Evolutionary conservation across 1,140 invertebrate species (phyloP), one percentile per base, ranked within the genome.

Genomic region (Zaprionus africanus): DNA sequence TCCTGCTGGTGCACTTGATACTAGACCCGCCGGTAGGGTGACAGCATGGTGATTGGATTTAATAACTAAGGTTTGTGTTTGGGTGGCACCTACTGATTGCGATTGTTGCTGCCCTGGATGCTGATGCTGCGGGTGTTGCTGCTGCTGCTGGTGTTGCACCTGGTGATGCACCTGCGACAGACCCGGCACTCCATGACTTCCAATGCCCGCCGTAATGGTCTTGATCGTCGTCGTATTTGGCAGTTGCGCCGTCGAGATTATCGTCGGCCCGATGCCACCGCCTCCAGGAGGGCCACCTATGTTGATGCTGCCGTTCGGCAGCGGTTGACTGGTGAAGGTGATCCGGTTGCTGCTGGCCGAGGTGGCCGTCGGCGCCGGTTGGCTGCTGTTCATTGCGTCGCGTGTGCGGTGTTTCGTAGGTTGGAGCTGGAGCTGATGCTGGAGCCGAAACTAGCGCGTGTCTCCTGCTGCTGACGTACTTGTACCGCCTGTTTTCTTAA

Each of bases 221-320:
- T 94, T 94, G 31, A 94, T 93, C 65, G 93, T 93, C 46, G 93
- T 93, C 43, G 93, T 92, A 43, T 92, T 91, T 31, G 91, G 91
- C 67, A 92, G 56, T 71, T 92, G 90, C 12, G 91, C 79, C 53
- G 91, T 91, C 22, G 91, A 92, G 53, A 92, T 91, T 46, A 91
- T 86, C 46, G 81, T 87, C 15, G 78, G 77, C n/a, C 79, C 79
- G 19, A 67, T 41, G 90, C 79, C 56, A 82, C 53, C 38, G 7
- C 82, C 93, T 46, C 63, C 77, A 57, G 67, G 78, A 4, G 54
- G 34, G 12, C 67, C 81, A 24, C 76, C 74, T 93, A 93, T 79
- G 92, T 92, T 76, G 92, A 92, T 81, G 71, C 94, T 94, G 82
- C 95, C 94, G 93, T 95, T 95, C 75, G 94, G 93, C 80, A 95